Evolutionary conservation across 1,140 invertebrate genomes (phyloP), one percentile per base, ranked within the genome.

Genomic region (Pseudachorutes palmiensis): DNA sequence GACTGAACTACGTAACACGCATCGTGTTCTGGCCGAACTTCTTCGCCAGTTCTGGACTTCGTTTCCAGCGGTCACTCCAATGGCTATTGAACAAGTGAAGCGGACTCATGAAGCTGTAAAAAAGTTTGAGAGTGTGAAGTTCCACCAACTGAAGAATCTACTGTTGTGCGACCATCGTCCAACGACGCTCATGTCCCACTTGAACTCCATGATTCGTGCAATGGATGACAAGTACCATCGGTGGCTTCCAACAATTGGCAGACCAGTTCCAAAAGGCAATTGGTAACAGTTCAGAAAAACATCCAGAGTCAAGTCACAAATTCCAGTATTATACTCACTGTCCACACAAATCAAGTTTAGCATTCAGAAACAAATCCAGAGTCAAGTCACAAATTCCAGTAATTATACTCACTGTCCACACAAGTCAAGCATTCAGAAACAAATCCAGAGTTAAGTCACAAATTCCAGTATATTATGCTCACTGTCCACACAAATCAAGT

Each of bases 31-130:
- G 1, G 87, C 89, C 70, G 94, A 97, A 81, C 80, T 98, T 51
- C 78, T 97, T 5, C 84, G 89, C 65, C 92, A 97, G 79, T 94
- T 97, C 80, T 98, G 94, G 94, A 83, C 86, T 30, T 91, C 91
- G 78, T 96, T 97, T 80, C 94, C 94, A 58, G 87, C 89, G 14
- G 91, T 88, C 0, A 88, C 87, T 5, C 83, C 86, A 41, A 83
- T 86, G 62, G 78, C 88, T 14, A 87, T 92, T 76, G 87, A 91
- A 32, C 91, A 94, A 79, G 85, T 89, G 1, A 81, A 86, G 26
- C 85, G 86, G 74, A 94, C 94, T 87, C 88, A 94, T 68, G 87
- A 90, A 70, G 91, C 92, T 0, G 76, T 97, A 60, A 87, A 90
- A 62, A 85, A 88, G 75, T 97, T 95, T 80, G 88, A 94, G 78